Percentiles rank a stretch among this genome's conserved stretches.
Evolutionary conservation across 2,888 invertebrate genomes (phyloP).

Genomic region (Andrena camellia): DNA sequence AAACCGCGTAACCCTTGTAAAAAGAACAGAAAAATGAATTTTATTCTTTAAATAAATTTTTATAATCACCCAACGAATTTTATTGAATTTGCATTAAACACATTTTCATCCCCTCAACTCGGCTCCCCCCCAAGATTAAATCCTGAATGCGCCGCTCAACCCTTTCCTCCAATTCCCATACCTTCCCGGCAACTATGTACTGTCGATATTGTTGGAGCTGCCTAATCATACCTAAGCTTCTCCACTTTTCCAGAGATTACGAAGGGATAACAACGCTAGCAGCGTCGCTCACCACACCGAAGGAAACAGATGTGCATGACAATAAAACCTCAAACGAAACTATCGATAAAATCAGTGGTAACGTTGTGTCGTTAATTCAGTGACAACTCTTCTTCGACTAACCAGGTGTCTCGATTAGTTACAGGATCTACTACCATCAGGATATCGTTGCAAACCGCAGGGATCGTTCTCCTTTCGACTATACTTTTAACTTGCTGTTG

Average conservation of each 20-base stretch:
- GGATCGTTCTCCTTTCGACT: constrained; percentile 50
- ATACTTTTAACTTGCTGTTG: constrained; percentile 72
- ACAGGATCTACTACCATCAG: constrained; percentile 44
- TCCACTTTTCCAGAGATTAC: constrained; percentile 35
- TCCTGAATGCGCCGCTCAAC: too few relatives aligned
- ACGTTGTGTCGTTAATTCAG: not conserved
- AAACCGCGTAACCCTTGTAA: too few relatives aligned
- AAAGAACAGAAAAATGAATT: too few relatives aligned
- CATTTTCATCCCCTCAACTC: too few relatives aligned
- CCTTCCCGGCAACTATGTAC: not conserved
- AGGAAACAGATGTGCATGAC: not conserved
- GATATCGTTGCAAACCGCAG: constrained; percentile 52
- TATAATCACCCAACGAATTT: too few relatives aligned
- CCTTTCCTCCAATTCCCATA: too few relatives aligned
- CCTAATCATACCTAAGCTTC: not conserved
- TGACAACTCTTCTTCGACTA: not conserved
- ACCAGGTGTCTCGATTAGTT: not conserved
- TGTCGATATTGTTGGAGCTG: not conserved
- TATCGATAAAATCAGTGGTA: constrained; percentile 39
- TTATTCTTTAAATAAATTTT: too few relatives aligned
- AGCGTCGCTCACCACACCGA: not conserved
- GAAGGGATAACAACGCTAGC: constrained; percentile 11
- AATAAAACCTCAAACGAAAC: constrained; percentile 9
- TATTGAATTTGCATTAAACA: too few relatives aligned
- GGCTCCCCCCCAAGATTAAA: too few relatives aligned